These are phyloP conservation scores for Cryptomyrus ogoouensis DNA, from an alignment of 2,113 vertebrate species.

Conservation along the genomic window DNA sequence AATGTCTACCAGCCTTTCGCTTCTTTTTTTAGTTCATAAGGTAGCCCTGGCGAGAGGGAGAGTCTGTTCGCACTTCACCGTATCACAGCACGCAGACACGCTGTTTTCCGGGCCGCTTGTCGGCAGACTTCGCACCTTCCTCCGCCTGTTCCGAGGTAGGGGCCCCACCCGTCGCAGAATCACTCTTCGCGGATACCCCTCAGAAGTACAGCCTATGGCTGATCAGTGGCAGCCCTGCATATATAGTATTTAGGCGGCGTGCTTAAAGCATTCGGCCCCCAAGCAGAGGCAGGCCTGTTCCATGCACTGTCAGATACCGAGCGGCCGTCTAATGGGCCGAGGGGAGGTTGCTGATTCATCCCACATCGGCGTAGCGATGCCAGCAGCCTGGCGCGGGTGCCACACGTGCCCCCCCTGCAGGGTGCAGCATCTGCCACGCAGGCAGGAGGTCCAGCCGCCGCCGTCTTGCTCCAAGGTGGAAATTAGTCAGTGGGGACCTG, in stretches of 20 bases:
- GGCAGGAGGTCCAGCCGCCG: neutral
- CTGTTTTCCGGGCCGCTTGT: neutral
- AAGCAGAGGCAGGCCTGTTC: neutral
- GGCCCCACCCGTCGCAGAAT: neutral
- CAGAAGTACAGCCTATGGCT: neutral
- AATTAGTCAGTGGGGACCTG: neutral
- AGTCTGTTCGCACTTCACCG: neutral
- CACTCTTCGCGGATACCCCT: neutral
- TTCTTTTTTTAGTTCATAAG: neutral
- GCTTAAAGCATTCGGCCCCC: neutral
- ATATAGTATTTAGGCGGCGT: neutral
- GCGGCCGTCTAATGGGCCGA: neutral
- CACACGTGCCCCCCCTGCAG: neutral
- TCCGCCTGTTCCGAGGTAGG: neutral
- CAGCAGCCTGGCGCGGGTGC: neutral
- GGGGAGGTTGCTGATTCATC: neutral
- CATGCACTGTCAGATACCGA: neutral
- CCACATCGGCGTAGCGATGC: neutral
- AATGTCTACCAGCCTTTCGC: neutral
- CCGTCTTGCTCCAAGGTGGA: neutral
- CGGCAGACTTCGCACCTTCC: neutral
- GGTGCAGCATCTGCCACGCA: neutral
- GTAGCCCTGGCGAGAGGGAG: neutral
- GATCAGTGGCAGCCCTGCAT: neutral
- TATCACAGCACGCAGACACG: neutral